phyloP scores from a whole-genome alignment of 2,797 vertebrate genomes.

The Catostomus latipinnis region DNA sequence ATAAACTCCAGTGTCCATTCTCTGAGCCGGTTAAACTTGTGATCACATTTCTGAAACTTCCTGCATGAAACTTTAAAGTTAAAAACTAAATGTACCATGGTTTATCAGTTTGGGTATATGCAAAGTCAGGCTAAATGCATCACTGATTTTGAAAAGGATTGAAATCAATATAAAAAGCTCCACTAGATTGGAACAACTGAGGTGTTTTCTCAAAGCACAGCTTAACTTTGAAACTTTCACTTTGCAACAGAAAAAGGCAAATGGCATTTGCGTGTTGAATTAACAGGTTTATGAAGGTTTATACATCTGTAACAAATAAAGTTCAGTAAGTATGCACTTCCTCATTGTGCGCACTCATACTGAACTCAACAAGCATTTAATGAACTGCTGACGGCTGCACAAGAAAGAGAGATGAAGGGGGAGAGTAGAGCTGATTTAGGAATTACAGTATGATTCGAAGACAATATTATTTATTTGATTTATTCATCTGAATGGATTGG shows the following conservation, averaged over 20 bases:
- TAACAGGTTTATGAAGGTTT: no score
- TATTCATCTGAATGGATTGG: no score
- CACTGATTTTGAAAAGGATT: constrained; percentile 1
- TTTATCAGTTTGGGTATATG: neutral
- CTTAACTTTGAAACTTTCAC: constrained; percentile 31
- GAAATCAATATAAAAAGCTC: neutral
- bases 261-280: neutral
- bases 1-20: neutral
- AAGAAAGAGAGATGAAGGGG: no score
- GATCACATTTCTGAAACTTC: neutral
- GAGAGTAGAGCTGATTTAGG: no score
- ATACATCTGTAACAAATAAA: no score
- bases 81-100: constrained; percentile 16
- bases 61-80: neutral
- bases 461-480: no score
- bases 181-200: neutral
- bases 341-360: no score
- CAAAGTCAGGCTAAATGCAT: neutral
- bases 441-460: no score
- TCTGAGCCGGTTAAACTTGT: neutral
- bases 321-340: no score
- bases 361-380: no score
- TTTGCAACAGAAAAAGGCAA: constrained; percentile 14
- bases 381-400: no score
- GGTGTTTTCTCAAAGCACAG: constrained; percentile 20